Evolutionary conservation across 2,113 vertebrate genomes (phyloP), one percentile per base, ranked within the genome.

Genomic region (Petroica traversi): DNA sequence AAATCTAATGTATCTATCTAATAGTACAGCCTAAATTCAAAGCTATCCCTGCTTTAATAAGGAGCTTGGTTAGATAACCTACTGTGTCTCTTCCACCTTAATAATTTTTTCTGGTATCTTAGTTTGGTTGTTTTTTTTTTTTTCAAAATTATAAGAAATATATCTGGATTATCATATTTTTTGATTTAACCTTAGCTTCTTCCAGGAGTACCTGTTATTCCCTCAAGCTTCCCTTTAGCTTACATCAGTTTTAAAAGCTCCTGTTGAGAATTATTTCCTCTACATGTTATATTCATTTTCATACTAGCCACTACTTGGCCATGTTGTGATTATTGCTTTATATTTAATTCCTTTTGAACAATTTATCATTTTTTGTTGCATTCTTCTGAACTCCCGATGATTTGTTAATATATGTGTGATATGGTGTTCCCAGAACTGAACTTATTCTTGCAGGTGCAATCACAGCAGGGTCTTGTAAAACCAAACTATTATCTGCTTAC

Each of bases 371-470:
- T 94, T 76, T 73, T 15, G 4, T 52, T 61, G 33, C 59, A 83
- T 29, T 84, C 94, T 38, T 29, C 55, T 73, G 71, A 88, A 73
- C 54, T 93, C 49, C 33, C 18, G 90, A 55, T 77, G 63, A 61
- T 94, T 90, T 94, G 23, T 83, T 93, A 94, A 80, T 63, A 31
- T 36, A 46, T 18, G 26, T 83, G 67, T 80, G 33, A 92, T 90
- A 96, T 63, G 84, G 79, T 83, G 34, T 86, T 90, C 34, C 63
- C 34, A 86, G 55, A 88, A 82, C 9, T 7, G 63, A 90, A 73
- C 19, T 80, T 77, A 43, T 19, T 80, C 33, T 66, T 86, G 33
- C 33, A 92, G n/a, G 63, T 93, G 34, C 40, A 77, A 90, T 92
- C 67, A 74, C 55, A 31, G 26, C 38, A 26, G 13, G 24, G 36